phyloP scores from a whole-genome alignment of 2,113 vertebrate genomes.

The Limanda limanda region DNA sequence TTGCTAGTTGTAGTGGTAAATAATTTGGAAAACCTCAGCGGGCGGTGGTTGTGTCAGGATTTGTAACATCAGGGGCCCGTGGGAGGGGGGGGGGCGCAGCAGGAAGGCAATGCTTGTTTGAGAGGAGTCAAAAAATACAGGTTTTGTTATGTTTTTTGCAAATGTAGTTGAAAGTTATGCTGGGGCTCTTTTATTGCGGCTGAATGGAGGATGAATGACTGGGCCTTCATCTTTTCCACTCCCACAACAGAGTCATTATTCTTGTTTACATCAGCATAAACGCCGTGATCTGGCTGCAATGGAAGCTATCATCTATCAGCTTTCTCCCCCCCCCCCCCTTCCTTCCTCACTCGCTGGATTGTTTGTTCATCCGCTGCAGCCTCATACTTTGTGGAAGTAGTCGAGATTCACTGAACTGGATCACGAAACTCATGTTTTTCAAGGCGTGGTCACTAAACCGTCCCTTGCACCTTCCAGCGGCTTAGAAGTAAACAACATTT shows the following conservation, averaged over 20 bases:
- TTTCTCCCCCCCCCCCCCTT: neutral
- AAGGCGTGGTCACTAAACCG: constrained; percentile 38
- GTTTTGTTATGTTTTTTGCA: neutral
- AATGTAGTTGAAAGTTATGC: neutral
- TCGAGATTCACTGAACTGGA: constrained; percentile 22
- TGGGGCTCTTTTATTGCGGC: neutral
- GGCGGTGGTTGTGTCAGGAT: constrained; percentile 26
- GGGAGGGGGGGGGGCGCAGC: neutral
- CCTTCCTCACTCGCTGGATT: neutral
- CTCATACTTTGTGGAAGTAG: neutral
- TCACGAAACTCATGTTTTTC: constrained; percentile 56
- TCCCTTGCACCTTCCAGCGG: constrained; percentile 30
- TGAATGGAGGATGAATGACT: constrained; percentile 12
- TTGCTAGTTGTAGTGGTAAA: constrained; percentile 58
- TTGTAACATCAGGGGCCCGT: constrained; percentile 19
- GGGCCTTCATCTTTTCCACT: neutral
- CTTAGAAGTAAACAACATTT: constrained; percentile 50
- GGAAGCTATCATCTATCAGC: constrained; percentile 10
- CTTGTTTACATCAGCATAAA: constrained; percentile 33
- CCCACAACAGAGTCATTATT: constrained; percentile 32
- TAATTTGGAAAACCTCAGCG: constrained; percentile 45
- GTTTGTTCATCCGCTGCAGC: neutral
- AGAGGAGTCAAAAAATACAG: constrained; percentile 14
- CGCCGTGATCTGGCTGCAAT: constrained; percentile 19
- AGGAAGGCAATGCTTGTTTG: neutral